phyloP scores from a whole-genome alignment of 35 echinoderm and acorn worm genomes.

The Chiridota heheva region DNA sequence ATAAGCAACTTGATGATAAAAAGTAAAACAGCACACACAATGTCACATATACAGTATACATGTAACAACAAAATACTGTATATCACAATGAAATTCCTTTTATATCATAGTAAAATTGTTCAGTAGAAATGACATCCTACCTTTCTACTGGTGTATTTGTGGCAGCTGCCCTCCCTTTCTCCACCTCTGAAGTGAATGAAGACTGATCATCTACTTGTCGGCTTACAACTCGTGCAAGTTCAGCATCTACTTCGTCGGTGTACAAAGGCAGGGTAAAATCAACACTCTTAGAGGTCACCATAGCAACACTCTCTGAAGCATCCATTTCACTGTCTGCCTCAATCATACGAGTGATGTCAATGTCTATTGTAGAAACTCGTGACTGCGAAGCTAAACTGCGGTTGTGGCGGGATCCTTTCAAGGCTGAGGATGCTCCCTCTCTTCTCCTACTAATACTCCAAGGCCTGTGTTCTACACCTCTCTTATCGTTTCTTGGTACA shows the following conservation, averaged over 20 bases:
- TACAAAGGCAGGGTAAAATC: constrained; percentile 5
- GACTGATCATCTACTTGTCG: constrained; percentile 15
- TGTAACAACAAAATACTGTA: no score
- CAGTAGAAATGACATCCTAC: constrained; percentile 14
- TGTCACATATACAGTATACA: no score
- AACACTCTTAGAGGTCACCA: constrained; percentile 43
- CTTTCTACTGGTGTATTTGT: constrained; percentile 46
- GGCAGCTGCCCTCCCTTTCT: constrained; percentile 31
- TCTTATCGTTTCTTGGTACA: no score
- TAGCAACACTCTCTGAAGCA: not conserved
- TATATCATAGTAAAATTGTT: no score
- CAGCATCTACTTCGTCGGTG: not conserved
- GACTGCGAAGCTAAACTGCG: no score
- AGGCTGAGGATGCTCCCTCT: no score
- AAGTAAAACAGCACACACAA: no score
- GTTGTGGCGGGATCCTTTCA: no score
- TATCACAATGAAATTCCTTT: no score
- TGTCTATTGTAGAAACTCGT: constrained; percentile 32
- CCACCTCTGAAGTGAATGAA: constrained; percentile 27
- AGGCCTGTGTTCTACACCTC: no score
- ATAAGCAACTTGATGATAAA: no score
- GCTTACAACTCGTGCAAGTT: constrained; percentile 24
- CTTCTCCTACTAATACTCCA: no score
- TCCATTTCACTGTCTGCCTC: not conserved
- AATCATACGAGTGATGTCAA: constrained; percentile 21